Evolutionary conservation across 2,113 vertebrate genomes (phyloP).

Genomic region (Candoia aspera): DNA sequence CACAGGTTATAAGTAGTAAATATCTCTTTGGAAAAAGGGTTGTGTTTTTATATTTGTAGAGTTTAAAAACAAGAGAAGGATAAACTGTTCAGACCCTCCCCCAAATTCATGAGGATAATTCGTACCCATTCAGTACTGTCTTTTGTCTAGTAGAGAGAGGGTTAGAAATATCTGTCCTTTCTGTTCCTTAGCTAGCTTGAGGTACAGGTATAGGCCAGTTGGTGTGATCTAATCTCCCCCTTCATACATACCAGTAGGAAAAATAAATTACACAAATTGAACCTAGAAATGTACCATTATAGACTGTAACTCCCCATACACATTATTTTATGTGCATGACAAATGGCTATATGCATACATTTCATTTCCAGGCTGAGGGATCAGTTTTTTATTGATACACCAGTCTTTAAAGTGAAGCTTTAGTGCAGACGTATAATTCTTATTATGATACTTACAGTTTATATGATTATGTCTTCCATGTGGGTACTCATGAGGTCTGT

Average conservation of each 20-base stretch:
- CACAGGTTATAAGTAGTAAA: too few species aligned
- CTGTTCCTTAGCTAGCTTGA: too few species aligned
- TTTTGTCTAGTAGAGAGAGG: neutral
- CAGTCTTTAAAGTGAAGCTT: neutral
- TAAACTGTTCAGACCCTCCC: neutral
- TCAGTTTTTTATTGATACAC: neutral
- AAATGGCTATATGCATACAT: neutral
- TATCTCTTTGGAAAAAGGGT: neutral
- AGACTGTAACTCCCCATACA: neutral
- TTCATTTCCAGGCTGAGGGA: neutral
- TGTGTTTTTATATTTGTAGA: neutral
- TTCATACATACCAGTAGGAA: neutral
- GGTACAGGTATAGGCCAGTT: neutral
- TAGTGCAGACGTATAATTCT: neutral
- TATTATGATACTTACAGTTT: neutral
- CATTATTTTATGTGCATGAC: neutral
- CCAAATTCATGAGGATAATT: neutral
- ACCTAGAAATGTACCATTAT: neutral
- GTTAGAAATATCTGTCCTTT: neutral
- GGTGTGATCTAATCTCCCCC: neutral
- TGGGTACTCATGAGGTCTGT: neutral
- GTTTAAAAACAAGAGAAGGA: neutral
- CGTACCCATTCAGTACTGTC: neutral
- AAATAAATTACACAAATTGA: neutral
- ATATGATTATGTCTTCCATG: neutral